These are phyloP conservation scores for Ellobius talpinus DNA, from an alignment of 2,113 vertebrate species.

Conservation along the genomic window DNA sequence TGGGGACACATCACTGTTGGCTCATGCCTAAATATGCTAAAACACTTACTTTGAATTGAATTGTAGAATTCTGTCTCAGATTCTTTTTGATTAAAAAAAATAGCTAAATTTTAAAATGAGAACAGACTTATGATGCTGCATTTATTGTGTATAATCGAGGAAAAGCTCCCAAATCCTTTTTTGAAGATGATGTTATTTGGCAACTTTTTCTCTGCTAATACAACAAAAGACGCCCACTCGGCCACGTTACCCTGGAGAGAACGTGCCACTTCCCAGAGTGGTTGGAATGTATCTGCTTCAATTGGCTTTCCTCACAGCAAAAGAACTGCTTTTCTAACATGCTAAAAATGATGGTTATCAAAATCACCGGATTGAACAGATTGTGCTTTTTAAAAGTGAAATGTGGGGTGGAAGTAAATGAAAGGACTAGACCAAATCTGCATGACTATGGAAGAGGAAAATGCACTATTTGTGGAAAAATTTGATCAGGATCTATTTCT, in stretches of 20 bases:
- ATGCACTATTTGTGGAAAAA: conserved; percentile 16
- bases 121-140: neutral
- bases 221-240: neutral
- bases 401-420: neutral
- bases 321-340: conserved; percentile 18
- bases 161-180: neutral
- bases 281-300: conserved; percentile 6
- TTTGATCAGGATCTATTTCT: neutral
- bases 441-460: neutral
- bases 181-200: neutral
- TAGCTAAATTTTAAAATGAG: conserved; percentile 47
- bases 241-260: neutral
- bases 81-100: neutral
- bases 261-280: neutral
- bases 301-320: conserved; percentile 21
- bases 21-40: neutral
- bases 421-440: neutral
- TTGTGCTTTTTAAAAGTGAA: conserved; percentile 27
- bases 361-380: conserved; percentile 1
- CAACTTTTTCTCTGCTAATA: neutral
- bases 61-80: conserved; percentile 26
- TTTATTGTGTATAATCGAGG: conserved; percentile 10
- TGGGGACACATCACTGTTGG: neutral
- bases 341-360: neutral
- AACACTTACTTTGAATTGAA: conserved; percentile 8